phyloP scores from a whole-genome alignment of 2,888 invertebrate genomes.

The Drosophila paranaensis region DNA sequence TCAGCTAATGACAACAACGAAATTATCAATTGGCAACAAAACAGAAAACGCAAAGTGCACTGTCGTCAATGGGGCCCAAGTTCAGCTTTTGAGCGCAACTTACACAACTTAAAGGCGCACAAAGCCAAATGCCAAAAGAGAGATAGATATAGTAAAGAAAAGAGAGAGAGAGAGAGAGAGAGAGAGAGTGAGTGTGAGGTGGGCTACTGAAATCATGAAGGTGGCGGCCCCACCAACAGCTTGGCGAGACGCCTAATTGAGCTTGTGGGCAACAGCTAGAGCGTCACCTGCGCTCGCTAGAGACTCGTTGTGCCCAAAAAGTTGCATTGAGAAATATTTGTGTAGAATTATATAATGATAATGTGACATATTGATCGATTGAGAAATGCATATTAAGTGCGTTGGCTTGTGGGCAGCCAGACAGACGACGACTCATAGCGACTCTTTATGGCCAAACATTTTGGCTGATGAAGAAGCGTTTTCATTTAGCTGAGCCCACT shows the following conservation, averaged over 20 bases:
- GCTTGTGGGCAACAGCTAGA: conserved; percentile 41
- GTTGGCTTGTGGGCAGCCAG: conserved; percentile 45
- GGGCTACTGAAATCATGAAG: conserved; percentile 16
- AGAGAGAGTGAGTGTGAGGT: neutral
- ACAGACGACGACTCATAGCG: conserved; percentile 6
- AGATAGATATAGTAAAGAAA: neutral
- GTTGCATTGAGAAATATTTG: conserved; percentile 32
- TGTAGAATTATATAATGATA: conserved; percentile 24
- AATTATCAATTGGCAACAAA: conserved; percentile 18
- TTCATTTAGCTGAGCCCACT: conserved; percentile 13
- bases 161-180: neutral
- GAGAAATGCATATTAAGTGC: conserved; percentile 24
- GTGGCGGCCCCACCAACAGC: conserved; percentile 38
- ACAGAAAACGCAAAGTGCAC: conserved; percentile 38
- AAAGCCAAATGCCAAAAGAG: conserved; percentile 18
- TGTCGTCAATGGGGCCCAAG: conserved; percentile 31
- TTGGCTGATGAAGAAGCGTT: conserved; percentile 27
- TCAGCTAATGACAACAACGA: neutral
- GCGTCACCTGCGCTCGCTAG: neutral
- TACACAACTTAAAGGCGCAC: conserved; percentile 26
- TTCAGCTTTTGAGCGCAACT: conserved; percentile 25
- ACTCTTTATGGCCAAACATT: conserved; percentile 17
- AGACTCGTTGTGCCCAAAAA: conserved; percentile 47
- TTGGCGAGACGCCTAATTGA: conserved; percentile 55
- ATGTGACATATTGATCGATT: conserved; percentile 39